Base-by-base conservation (phyloP, 1,140 invertebrate genomes). In the Drosophila carrolli region DNA sequence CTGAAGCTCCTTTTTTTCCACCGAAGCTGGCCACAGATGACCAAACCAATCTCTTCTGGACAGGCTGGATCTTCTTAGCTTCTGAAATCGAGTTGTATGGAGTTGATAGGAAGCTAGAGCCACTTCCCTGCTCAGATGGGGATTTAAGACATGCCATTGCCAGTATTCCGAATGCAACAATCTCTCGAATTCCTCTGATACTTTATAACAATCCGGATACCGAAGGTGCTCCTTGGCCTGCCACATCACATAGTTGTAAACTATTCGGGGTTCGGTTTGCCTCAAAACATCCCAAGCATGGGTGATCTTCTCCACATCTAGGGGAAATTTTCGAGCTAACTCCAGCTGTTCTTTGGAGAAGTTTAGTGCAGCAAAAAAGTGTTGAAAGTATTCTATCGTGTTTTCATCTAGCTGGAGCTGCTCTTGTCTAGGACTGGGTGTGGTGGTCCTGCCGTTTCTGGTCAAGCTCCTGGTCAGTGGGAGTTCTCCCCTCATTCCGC, bases 181-280 rank as follows among this genome's bases (percentile, higher is more conserved):
- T 4, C 74, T 54, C 55, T 91, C 90, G 13, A 91, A 91, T 46
- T 91, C 90, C 32, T 71, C 35, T 0, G 83, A 58, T 41, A 91
- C 7, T 4, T 50, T 38, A 29, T 58, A 91, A 46, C 90, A 91
- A 32, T 91, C 90, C 11, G 75, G 51, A 4, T 78, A 78, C 2
- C 40, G 35, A 0, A 91, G 57, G 0, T 60, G 43, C 32, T 78
- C 62, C 23, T 67, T 76, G 2, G 65, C 75, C 44, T 81, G 90
- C 90, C 90, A 91, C 46, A 91, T 6, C 29, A 91, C 59, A 44
- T 85, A 91, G 35, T 91, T 91, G 44, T 66, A 80, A 0, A 91
- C 58, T 10, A 91, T 78, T 5, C 86, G 76, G 0, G 90, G 83
- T 41, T 91, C 88, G 0, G 90, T 89, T n/a, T 72, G 54, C 6